A percentile compares a stretch with the other conserved stretches of the same genome.
Evolutionary conservation across 2,888 invertebrate species (phyloP).

Genomic region (Stenoptilia bipunctidactyla): DNA sequence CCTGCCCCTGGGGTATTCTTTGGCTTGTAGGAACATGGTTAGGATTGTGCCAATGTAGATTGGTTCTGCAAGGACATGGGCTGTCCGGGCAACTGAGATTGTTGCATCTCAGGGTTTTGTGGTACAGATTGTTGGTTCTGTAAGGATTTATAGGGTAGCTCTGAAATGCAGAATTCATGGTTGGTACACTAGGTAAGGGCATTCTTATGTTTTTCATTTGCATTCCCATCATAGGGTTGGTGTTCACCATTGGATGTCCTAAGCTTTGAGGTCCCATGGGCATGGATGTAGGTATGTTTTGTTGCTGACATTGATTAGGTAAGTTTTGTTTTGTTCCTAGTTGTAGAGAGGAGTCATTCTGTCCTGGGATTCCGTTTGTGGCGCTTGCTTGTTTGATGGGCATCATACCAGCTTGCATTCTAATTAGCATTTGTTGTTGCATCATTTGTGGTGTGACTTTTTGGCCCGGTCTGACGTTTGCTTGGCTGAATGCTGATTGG

Average conservation of each 20-base stretch:
- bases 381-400: conserved; percentile 37
- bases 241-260: conserved; percentile 34
- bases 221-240: conserved; percentile 43
- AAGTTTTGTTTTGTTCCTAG: conserved; percentile 42
- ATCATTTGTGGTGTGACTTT: conserved; percentile 48
- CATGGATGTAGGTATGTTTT: conserved; percentile 33
- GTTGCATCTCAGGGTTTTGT: conserved; percentile 32
- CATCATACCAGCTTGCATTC: conserved; percentile 38
- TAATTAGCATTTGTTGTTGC: conserved; percentile 54
- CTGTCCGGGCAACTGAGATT: conserved; percentile 31
- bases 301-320: conserved; percentile 34
- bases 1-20: conserved; percentile 29
- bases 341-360: conserved; percentile 25
- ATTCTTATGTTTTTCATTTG: conserved; percentile 58
- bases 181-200: conserved; percentile 26
- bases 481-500: conserved; percentile 17
- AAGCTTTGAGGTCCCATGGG: conserved; percentile 37
- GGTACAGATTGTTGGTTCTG: conserved; percentile 20
- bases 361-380: conserved; percentile 31
- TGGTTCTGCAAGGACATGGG: conserved; percentile 24
- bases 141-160: conserved; percentile 34
- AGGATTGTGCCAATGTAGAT: conserved; percentile 25
- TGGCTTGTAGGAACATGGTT: conserved; percentile 29
- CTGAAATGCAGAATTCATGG: conserved; percentile 38
- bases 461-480: conserved; percentile 38